Base-by-base conservation (phyloP, 2,113 vertebrate genomes). In the Mionectes macconnelli region DNA sequence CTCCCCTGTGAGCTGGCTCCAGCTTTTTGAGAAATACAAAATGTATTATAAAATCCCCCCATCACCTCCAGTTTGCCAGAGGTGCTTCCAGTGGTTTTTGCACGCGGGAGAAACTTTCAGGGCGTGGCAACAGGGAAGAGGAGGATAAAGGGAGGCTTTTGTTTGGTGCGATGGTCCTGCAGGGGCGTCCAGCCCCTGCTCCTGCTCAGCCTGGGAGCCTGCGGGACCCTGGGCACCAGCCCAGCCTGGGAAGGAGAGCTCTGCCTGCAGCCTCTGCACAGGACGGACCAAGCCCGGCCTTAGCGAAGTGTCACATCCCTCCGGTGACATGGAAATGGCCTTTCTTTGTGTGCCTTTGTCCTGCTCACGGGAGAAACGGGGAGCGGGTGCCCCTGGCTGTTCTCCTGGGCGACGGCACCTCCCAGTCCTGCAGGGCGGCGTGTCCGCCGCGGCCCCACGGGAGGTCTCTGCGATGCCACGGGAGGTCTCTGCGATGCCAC, bases 181-280 rank as follows among this genome's bases (percentile, higher is more conserved):
- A 69, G 49, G 13, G 63, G 42, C 37, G 56, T 10, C 2, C 81
- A 81, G 55, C 69, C 19, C 63, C 63, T 7, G 62, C 84, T 84
- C 49, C 50, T 22, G 33, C 56, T 25, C 52, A 92, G 91, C 93
- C 77, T 87, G 93, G 96, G 96, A 96, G 92, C 90, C 93, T 96
- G 14, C 68, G 42, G 96, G 96, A 95, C 95, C 96, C 4, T 64
- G 88, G 93, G 66, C 90, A 68, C 56, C 31, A 31, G 50, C 84
- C 90, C 90, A 94, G 64, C 27, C 0, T 28, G 10, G 87, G 20
- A 55, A 63, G 5, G 27, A 27, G 44, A 45, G 57, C 52, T 56
- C 52, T 57, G 49, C 1, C 42, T 19, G 4, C 78, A 68, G 45
- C 55, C 59, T 90, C 49, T 4, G 3, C 37, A 3, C 55, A 21